Evolutionary conservation across 2,888 invertebrate species (phyloP), one percentile per base, ranked within the genome.

Genomic region (Cryptocephalus moraei): DNA sequence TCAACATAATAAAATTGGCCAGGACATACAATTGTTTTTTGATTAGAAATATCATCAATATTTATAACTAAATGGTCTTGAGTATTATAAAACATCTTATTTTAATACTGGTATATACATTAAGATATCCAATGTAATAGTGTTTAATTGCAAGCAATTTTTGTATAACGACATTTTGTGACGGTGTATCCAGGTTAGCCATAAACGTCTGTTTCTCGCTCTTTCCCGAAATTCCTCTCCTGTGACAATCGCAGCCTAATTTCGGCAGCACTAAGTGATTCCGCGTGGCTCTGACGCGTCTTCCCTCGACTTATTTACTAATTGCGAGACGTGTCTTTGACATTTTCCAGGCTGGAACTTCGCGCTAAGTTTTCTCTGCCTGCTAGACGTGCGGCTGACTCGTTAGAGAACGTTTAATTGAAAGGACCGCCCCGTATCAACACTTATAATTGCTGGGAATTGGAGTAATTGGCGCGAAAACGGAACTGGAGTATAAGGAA

Each of bases 301-400:
- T 36, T 36, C 36, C 11, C 50, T 48, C 50, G 52, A 52, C 54
- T 54, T 52, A 56, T 51, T 56, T 56, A 55, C 60, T 60, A 60
- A 60, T 60, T 60, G 58, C 56, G 46, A 51, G 56, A 57, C 57
- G 57, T 60, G 60, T 51, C 56, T 56, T 57, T 60, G 60, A 58
- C 60, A 60, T 55, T 56, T 49, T 46, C 45, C 36, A 12, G 36
- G 36, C 11, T 36, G 36, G n/a, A 36, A 36, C 36, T 36, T 36
- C 12, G 36, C 36, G n/a, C 36, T 11, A n/a, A 36, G 11, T 36
- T 36, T 36, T 36, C 36, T 36, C 12, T 12, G 36, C 36, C n/a
- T n/a, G 12, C 12, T 36, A 36, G 11, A 36, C 36, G 12, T 11
- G 36, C 12, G n/a, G n/a, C 12, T 36, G 36, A 36, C 36, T 36